Evolutionary conservation across 2,113 vertebrate genomes (phyloP).

Genomic region (Gila orcuttii): DNA sequence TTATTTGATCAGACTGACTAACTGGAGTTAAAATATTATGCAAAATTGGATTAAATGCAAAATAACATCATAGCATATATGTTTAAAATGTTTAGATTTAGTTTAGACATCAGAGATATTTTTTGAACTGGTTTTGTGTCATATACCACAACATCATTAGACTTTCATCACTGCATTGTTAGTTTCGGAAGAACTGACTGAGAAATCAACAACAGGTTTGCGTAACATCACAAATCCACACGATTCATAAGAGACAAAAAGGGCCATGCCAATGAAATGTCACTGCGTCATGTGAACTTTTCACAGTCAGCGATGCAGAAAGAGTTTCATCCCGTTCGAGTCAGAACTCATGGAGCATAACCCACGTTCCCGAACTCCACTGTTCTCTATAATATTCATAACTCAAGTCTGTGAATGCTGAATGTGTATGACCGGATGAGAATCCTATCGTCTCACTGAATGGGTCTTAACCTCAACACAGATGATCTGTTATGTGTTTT

Average conservation of each 20-base stretch:
- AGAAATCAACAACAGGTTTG: neutral
- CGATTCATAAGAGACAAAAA: slow-evolving; percentile 12
- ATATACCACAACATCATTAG: neutral
- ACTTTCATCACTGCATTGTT: neutral
- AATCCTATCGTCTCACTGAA: neutral
- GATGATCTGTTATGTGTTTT: neutral
- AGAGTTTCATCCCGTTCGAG: slow-evolving; percentile 20
- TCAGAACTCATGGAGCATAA: slow-evolving; percentile 19
- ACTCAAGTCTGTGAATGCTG: neutral
- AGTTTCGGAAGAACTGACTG: neutral
- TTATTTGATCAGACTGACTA: too few relatives aligned
- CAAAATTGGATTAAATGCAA: too few relatives aligned
- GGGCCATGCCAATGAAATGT: neutral
- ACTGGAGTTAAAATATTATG: too few relatives aligned
- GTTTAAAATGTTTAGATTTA: too few relatives aligned
- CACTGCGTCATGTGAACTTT: neutral
- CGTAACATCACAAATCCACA: slow-evolving; percentile 3
- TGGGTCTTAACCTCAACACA: neutral
- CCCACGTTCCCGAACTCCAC: neutral
- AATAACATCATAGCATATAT: too few relatives aligned
- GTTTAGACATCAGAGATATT: too few relatives aligned
- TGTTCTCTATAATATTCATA: slow-evolving; percentile 7
- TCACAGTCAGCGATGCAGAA: slow-evolving; percentile 28
- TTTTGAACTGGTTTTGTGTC: neutral
- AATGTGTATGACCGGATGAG: neutral